Conservation (phyloP, 2,113 vertebrate genomes). For the Nibea coibor region DNA sequence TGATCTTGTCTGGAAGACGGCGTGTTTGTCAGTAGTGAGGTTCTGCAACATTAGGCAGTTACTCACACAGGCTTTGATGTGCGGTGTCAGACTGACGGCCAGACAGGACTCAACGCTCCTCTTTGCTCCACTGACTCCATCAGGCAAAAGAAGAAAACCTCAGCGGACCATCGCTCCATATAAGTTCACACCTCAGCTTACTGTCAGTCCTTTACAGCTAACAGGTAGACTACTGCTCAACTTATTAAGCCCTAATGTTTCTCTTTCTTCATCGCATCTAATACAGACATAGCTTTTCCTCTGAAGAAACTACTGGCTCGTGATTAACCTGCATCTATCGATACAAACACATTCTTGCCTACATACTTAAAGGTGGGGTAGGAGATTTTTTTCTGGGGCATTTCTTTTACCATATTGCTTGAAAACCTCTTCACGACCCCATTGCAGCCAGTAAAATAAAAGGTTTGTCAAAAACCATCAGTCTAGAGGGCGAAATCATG, state of each 20-base stretch:
- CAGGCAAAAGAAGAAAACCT: conserved; percentile 48
- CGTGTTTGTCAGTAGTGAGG: conserved; percentile 41
- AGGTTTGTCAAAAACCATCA: too few species aligned
- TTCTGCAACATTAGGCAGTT: conserved; percentile 71
- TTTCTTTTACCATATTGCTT: too few species aligned
- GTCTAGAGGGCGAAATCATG: too few species aligned
- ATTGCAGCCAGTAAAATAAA: too few species aligned
- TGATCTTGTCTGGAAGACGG: conserved; percentile 45
- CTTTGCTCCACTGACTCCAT: conserved; percentile 65
- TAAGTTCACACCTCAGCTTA: conserved; percentile 35
- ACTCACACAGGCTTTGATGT: conserved; percentile 67
- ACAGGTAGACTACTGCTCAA: conserved; percentile 48
- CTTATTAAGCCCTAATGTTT: conserved; percentile 32
- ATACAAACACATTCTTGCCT: neutral
- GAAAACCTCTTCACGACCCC: too few species aligned
- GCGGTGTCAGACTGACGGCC: conserved; percentile 58
- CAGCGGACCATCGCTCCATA: conserved; percentile 50
- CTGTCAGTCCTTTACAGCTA: conserved; percentile 46
- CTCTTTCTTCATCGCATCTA: conserved; percentile 1
- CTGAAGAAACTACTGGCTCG: neutral
- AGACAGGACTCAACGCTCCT: conserved; percentile 46
- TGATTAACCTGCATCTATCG: neutral
- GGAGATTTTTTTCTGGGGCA: too few species aligned
- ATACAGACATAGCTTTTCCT: neutral
- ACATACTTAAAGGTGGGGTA: neutral